Conservation (phyloP, 2,797 vertebrate species). For the Spinibarbus caldwelli region DNA sequence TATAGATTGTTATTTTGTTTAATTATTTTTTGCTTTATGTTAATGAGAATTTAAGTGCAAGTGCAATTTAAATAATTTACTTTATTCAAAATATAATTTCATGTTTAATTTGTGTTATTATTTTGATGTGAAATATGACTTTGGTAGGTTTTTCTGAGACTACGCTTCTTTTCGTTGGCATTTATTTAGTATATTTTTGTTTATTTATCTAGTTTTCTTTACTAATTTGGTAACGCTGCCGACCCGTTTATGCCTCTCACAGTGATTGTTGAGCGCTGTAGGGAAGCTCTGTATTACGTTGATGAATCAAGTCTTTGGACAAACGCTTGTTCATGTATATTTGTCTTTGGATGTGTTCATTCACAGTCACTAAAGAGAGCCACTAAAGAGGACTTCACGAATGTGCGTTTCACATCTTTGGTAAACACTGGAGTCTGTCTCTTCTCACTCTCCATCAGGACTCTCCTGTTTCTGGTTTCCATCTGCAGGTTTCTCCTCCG, state of each 20-base stretch:
- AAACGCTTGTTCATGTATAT: neutral
- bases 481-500: slow-evolving; percentile 45
- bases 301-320: neutral
- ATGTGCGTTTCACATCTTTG: slow-evolving; percentile 47
- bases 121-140: neutral
- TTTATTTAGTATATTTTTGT: neutral
- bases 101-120: neutral
- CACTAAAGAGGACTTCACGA: too few species aligned
- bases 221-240: too few species aligned
- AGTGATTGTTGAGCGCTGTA: neutral
- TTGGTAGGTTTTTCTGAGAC: neutral
- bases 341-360: neutral
- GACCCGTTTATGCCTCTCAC: neutral
- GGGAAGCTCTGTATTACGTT: neutral
- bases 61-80: neutral
- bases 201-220: too few species aligned
- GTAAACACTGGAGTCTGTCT: slow-evolving; percentile 60
- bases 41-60: neutral
- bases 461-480: slow-evolving; percentile 17
- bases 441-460: neutral
- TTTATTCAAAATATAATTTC: neutral
- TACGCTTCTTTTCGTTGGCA: too few species aligned
- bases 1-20: too few species aligned
- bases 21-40: neutral
- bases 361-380: neutral